Percentiles rank a stretch among this genome's conserved stretches.
These are phyloP conservation scores for Potamilus streckersoni DNA, from an alignment of 1,140 invertebrate genomes.

Conservation along the genomic window DNA sequence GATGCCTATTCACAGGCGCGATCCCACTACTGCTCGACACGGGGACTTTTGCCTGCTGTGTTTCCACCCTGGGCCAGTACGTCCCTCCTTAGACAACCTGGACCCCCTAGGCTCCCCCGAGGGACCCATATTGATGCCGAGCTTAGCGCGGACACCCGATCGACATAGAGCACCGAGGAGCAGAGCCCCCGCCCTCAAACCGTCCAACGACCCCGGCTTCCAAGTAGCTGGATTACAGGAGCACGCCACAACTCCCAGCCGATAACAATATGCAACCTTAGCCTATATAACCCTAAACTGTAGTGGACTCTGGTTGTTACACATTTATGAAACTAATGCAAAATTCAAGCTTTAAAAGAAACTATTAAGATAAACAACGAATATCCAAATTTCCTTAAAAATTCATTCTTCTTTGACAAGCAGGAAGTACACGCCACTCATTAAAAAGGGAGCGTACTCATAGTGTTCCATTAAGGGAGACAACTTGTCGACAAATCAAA, in stretches of 20 bases:
- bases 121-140: conserved; percentile 88
- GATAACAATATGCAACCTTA: not conserved
- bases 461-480: no score
- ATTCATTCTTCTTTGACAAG: no score
- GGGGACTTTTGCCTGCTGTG: conserved; percentile 96
- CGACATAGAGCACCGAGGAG: conserved; percentile 66
- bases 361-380: no score
- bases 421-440: no score
- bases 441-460: no score
- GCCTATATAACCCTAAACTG: no score
- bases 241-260: conserved; percentile 68
- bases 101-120: conserved; percentile 49
- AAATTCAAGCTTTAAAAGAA: no score
- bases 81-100: conserved; percentile 93
- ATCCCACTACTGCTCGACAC: conserved; percentile 97
- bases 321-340: no score
- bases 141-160: conserved; percentile 76
- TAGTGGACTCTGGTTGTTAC: no score
- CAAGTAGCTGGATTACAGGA: conserved; percentile 94
- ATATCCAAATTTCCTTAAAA: no score
- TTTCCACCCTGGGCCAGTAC: conserved; percentile 97
- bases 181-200: conserved; percentile 82
- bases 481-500: no score
- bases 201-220: conserved; percentile 74
- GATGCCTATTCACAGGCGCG: conserved; percentile 91